These are phyloP conservation scores for Corythornis madagascariensis DNA, from an alignment of 2,113 vertebrate species.

Conservation along the genomic window DNA sequence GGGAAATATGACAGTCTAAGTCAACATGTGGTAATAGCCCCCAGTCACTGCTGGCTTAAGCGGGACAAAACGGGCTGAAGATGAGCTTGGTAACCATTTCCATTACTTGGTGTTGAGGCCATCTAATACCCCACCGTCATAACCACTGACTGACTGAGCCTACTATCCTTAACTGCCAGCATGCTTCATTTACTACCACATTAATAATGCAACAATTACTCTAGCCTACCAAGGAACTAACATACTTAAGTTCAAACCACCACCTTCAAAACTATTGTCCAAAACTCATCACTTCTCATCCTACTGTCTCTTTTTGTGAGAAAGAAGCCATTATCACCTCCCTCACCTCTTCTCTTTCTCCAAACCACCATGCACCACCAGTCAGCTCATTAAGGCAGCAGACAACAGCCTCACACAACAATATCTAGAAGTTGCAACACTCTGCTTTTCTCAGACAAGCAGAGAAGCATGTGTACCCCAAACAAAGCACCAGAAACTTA, in stretches of 20 bases:
- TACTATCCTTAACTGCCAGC: background rate
- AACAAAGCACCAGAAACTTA: conserved; percentile 1
- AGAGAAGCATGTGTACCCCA: background rate
- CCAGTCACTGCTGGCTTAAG: background rate
- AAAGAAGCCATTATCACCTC: background rate
- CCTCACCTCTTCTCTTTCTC: background rate
- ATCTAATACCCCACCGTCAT: background rate
- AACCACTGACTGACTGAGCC: background rate
- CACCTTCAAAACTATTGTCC: background rate
- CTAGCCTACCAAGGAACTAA: background rate
- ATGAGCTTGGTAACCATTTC: background rate
- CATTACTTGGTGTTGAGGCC: background rate
- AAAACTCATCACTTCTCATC: background rate
- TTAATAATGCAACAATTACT: background rate
- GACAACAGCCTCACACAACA: background rate
- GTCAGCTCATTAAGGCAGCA: background rate
- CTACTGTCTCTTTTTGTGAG: background rate
- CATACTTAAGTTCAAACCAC: background rate
- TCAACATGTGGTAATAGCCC: background rate
- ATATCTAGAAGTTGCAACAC: background rate
- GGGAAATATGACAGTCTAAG: background rate
- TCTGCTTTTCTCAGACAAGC: background rate
- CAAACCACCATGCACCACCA: background rate
- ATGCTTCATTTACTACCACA: background rate
- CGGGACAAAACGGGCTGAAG: background rate